These are phyloP conservation scores for Zaprionus bogoriensis DNA, from an alignment of 2,888 invertebrate species.

Conservation along the genomic window DNA sequence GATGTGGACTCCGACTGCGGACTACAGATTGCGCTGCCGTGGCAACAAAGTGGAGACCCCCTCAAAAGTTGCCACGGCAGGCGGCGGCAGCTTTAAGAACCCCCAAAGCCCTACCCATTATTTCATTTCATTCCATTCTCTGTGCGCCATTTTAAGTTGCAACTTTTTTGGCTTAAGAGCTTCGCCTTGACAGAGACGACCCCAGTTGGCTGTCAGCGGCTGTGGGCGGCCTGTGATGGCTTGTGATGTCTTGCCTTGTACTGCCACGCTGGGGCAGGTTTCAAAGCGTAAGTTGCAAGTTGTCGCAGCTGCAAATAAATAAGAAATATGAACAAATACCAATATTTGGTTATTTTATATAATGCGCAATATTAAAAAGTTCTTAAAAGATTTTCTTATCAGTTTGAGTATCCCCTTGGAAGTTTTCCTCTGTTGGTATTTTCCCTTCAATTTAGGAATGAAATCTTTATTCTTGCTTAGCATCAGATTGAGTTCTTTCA, in stretches of 20 bases:
- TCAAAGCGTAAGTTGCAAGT: constrained; percentile 6
- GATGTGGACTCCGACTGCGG: constrained; percentile 33
- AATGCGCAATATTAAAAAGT: not conserved
- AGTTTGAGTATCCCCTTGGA: not conserved
- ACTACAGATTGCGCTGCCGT: constrained; percentile 2
- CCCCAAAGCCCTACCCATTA: no score
- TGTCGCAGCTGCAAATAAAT: not conserved
- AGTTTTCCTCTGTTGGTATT: no score
- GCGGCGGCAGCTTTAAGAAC: constrained; percentile 12
- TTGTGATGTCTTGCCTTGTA: not conserved
- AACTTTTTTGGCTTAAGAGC: constrained; percentile 39
- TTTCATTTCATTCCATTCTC: no score
- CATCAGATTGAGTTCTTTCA: constrained; percentile 22
- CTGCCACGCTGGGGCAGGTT: constrained; percentile 7
- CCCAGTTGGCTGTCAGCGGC: constrained; percentile 3
- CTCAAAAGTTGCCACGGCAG: constrained; percentile 31
- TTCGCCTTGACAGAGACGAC: constrained; percentile 45
- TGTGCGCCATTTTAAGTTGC: constrained; percentile 16
- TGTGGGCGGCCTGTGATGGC: constrained; percentile 2
- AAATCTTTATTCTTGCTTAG: constrained; percentile 1
- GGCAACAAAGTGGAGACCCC: constrained; percentile 31
- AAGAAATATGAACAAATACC: not conserved
- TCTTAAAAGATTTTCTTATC: not conserved
- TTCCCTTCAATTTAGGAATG: not conserved
- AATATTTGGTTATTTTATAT: not conserved